phyloP scores from a whole-genome alignment of 2,797 vertebrate species.

The Psittacula derbiana region DNA sequence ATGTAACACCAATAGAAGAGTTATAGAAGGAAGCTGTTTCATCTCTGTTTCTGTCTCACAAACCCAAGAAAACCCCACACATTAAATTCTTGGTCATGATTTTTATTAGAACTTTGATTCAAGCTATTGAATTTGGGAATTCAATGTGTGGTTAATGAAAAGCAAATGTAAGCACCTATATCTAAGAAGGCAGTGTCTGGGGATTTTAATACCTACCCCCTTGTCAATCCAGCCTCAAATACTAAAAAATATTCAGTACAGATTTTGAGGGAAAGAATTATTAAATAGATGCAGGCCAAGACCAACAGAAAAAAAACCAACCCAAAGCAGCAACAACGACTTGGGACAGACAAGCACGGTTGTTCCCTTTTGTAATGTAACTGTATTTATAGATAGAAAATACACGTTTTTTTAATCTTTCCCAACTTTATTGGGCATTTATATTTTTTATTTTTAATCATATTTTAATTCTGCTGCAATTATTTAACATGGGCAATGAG shows the following conservation, averaged over 20 bases:
- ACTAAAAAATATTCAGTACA: neutral
- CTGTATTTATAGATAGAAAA: neutral
- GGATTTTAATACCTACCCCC: neutral
- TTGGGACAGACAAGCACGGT: neutral
- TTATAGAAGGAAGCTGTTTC: neutral
- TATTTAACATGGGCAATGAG: neutral
- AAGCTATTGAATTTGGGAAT: neutral
- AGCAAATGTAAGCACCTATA: neutral
- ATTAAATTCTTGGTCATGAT: neutral
- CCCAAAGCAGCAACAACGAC: neutral
- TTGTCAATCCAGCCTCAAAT: neutral
- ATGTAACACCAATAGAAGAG: neutral
- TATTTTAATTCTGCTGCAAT: neutral
- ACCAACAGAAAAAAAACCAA: neutral
- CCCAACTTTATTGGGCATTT: neutral
- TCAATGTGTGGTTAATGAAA: neutral
- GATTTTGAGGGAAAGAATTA: neutral
- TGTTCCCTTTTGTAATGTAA: neutral
- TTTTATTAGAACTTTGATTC: conserved; percentile 1
- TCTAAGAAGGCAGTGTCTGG: neutral
- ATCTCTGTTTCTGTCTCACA: neutral
- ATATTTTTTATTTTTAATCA: neutral
- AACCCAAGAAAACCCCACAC: neutral
- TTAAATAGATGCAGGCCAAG: neutral
- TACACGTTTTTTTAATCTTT: neutral